Percentiles rank a stretch among this genome's conserved stretches.
These are phyloP conservation scores for Progne subis DNA, from an alignment of 2,113 vertebrate genomes.

Conservation along the genomic window DNA sequence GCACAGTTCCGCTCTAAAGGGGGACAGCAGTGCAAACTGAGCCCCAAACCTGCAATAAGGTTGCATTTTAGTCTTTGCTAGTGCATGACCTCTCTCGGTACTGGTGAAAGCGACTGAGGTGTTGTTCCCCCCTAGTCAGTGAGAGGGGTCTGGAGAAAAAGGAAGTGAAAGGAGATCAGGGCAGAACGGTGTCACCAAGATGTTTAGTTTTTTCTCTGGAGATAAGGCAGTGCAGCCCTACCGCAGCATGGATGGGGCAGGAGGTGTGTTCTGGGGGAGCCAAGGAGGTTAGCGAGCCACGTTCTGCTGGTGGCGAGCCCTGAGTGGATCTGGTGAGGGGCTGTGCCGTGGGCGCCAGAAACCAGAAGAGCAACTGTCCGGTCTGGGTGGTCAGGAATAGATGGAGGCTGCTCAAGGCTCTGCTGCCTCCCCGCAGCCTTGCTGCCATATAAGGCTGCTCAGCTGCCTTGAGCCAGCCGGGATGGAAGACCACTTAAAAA, in stretches of 20 bases:
- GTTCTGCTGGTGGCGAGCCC: not conserved
- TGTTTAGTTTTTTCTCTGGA: not conserved
- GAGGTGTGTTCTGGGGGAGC: not conserved
- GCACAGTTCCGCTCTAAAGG: accelerated
- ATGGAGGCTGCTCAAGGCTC: not conserved
- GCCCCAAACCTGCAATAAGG: not conserved
- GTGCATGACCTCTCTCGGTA: too few relatives aligned
- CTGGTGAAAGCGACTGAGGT: not conserved
- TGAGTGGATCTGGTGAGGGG: not conserved
- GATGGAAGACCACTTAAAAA: not conserved
- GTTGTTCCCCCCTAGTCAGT: accelerated
- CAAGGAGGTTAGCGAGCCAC: accelerated
- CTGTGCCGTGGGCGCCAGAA: accelerated
- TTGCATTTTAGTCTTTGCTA: not conserved
- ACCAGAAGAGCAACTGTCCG: not conserved
- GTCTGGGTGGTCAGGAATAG: slow-evolving; percentile 6
- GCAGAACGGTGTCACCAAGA: not conserved
- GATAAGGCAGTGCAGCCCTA: not conserved
- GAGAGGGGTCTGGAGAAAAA: not conserved
- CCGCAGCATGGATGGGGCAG: not conserved
- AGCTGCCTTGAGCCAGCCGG: not conserved
- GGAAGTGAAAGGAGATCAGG: not conserved
- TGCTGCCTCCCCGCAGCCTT: accelerated
- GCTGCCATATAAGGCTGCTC: slow-evolving; percentile 42
- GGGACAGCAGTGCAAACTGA: not conserved